phyloP scores from a whole-genome alignment of 1,140 invertebrate genomes.

The Asbolus verrucosus region DNA sequence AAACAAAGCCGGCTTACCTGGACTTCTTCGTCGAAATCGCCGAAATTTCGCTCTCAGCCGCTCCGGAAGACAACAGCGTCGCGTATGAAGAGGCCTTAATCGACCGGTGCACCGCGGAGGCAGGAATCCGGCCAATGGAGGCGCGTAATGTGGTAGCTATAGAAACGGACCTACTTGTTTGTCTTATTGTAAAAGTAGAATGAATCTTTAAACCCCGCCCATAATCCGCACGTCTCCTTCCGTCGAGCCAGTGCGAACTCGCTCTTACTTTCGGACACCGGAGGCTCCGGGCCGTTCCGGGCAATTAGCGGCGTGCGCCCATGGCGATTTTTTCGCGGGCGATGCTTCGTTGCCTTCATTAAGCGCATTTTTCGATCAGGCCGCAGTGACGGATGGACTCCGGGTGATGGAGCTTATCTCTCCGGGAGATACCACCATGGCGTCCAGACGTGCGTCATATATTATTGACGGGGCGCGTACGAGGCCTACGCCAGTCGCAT shows the following conservation, averaged over 20 bases:
- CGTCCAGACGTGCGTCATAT: slow-evolving; percentile 57
- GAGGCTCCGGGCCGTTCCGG: background rate
- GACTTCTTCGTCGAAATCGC: too few relatives aligned
- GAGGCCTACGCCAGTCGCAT: slow-evolving; percentile 46
- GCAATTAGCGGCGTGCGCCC: too few relatives aligned
- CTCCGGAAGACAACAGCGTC: too few relatives aligned
- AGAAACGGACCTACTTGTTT: slow-evolving; percentile 60
- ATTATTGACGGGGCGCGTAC: slow-evolving; percentile 59
- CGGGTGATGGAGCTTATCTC: slow-evolving; percentile 9
- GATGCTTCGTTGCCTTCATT: too few relatives aligned
- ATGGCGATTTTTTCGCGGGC: too few relatives aligned
- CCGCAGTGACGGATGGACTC: too few relatives aligned
- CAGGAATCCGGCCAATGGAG: slow-evolving; percentile 55
- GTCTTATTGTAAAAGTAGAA: slow-evolving; percentile 61
- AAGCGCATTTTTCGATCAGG: too few relatives aligned
- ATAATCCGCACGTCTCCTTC: slow-evolving; percentile 57
- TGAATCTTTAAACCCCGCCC: slow-evolving; percentile 54
- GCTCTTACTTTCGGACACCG: slow-evolving; percentile 44
- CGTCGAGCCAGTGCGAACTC: slow-evolving; percentile 28
- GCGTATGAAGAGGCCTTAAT: slow-evolving; percentile 51
- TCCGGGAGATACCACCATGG: slow-evolving; percentile 15
- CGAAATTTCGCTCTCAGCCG: slow-evolving; percentile 31
- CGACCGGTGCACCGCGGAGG: slow-evolving; percentile 54
- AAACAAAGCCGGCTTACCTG: too few relatives aligned
- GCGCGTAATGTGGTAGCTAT: slow-evolving; percentile 62